Evolutionary conservation across 1,140 invertebrate genomes (phyloP).

Genomic region (Micrasema minimum): DNA sequence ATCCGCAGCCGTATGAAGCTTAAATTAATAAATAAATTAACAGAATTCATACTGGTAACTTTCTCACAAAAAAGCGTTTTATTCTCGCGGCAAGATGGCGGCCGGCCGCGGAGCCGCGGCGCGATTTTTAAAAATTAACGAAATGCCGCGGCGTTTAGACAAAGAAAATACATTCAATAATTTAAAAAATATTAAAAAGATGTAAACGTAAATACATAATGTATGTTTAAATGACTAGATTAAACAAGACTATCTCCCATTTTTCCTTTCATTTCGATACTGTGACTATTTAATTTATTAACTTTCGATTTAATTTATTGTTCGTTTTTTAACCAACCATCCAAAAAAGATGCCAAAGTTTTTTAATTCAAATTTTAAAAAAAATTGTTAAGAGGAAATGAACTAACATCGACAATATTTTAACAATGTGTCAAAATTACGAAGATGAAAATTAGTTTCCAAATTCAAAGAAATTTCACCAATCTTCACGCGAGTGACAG

Average conservation of each 20-base stretch:
- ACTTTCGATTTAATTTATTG: slow-evolving; percentile 21
- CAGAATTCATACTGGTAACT: slow-evolving; percentile 11
- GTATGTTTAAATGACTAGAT: slow-evolving; percentile 30
- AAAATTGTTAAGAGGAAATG: not conserved
- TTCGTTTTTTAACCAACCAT: slow-evolving; percentile 1
- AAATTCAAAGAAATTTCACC: no score
- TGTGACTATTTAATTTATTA: slow-evolving; percentile 3
- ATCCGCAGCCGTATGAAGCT: slow-evolving; percentile 22
- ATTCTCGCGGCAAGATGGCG: not conserved
- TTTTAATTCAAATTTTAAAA: slow-evolving; percentile 4
- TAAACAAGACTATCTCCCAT: slow-evolving; percentile 28
- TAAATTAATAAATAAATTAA: slow-evolving; percentile 39
- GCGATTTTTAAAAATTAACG: slow-evolving; percentile 32
- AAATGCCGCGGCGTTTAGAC: slow-evolving; percentile 16
- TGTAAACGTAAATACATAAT: slow-evolving; percentile 35
- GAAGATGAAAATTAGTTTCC: slow-evolving; percentile 7
- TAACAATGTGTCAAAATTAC: not conserved
- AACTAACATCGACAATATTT: slow-evolving; percentile 5
- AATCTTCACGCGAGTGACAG: no score
- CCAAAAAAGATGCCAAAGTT: slow-evolving; percentile 1
- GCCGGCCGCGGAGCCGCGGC: slow-evolving; percentile 2
- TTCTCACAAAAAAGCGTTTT: slow-evolving; percentile 37
- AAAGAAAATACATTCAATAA: slow-evolving; percentile 31
- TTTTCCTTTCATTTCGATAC: slow-evolving; percentile 2
- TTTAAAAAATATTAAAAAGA: slow-evolving; percentile 33